phyloP scores from a whole-genome alignment of 1,140 invertebrate species.

The Magallana gigas region DNA sequence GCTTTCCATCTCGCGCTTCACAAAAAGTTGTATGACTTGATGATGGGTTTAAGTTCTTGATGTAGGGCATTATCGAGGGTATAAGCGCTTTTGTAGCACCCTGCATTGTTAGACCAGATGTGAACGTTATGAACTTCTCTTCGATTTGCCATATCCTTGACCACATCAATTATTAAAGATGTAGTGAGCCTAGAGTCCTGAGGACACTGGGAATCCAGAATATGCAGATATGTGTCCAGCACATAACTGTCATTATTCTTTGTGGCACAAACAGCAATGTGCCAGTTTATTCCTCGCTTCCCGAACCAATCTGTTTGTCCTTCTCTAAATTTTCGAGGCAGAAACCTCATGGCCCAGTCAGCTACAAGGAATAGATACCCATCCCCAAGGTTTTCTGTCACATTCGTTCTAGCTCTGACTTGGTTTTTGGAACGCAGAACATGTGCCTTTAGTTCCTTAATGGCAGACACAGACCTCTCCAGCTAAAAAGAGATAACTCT shows the following conservation, averaged over 20 bases:
- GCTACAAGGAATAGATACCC: not conserved
- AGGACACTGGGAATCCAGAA: not conserved
- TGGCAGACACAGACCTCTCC: not conserved
- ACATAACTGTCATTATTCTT: not conserved
- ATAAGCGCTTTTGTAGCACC: constrained; percentile 20
- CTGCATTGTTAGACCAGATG: constrained; percentile 46
- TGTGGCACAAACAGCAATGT: constrained; percentile 37
- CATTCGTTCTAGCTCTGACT: not conserved
- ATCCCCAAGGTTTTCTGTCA: not conserved
- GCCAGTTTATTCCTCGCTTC: constrained; percentile 38
- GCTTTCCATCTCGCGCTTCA: constrained; percentile 47
- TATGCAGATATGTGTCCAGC: not conserved
- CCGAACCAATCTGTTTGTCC: constrained; percentile 40
- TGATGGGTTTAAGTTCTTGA: not conserved
- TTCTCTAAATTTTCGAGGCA: constrained; percentile 43
- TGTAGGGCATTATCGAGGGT: not conserved
- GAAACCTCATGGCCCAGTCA: constrained; percentile 49
- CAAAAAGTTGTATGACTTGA: constrained; percentile 42
- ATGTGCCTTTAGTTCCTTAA: constrained; percentile 19
- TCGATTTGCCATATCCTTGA: not conserved
- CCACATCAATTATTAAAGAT: constrained; percentile 18
- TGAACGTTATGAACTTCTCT: not conserved
- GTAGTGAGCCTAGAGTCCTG: constrained; percentile 22
- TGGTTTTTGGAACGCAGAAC: constrained; percentile 13
- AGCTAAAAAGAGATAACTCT: not conserved